Evolutionary conservation across 2,797 vertebrate genomes (phyloP), one percentile per base, ranked within the genome.

Genomic region (Arnoldichthys spilopterus): DNA sequence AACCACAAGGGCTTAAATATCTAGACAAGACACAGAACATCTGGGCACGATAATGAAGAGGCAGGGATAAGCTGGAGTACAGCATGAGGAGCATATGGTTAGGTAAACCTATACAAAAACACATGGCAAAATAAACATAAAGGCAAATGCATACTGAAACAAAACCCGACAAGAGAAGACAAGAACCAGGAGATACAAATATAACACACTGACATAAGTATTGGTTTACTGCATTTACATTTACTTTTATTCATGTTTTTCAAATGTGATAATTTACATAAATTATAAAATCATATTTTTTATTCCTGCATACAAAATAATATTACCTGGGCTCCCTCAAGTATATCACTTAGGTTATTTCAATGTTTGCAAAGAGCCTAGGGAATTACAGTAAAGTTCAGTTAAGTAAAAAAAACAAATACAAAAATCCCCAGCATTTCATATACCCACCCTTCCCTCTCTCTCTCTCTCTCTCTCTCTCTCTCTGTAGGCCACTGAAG

Each of bases 401-500:
- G 26, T 58, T 12, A 26, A 15, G 11, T 54, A n/a, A 51, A 20
- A 51, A 51, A 18, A 6, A 16, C 16, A n/a, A n/a, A n/a, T n/a
- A n/a, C n/a, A n/a, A n/a, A n/a, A n/a, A n/a, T n/a, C n/a, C n/a
- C n/a, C n/a, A n/a, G n/a, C n/a, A n/a, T n/a, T n/a, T n/a, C n/a
- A n/a, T n/a, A n/a, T n/a, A n/a, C n/a, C n/a, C 20, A 20, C 20
- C 58, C 18, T 9, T 4, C 37, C 32, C 63, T 51, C 18, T 49
- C 28, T 72, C 15, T n/a, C 47, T 53, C 22, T 37, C 53, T 76
- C 49, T 28, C 40, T 73, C 58, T 34, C 54, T 61, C 20, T 72
- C 15, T 58, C 73, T 68, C 40, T 32, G 24, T 54, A 88, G 87
- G 63, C 77, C 67, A 43, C 68, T 59, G 63, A 87, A 84, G 69